Conservation (phyloP, 2,797 vertebrate species). For the Erethizon dorsatum region DNA sequence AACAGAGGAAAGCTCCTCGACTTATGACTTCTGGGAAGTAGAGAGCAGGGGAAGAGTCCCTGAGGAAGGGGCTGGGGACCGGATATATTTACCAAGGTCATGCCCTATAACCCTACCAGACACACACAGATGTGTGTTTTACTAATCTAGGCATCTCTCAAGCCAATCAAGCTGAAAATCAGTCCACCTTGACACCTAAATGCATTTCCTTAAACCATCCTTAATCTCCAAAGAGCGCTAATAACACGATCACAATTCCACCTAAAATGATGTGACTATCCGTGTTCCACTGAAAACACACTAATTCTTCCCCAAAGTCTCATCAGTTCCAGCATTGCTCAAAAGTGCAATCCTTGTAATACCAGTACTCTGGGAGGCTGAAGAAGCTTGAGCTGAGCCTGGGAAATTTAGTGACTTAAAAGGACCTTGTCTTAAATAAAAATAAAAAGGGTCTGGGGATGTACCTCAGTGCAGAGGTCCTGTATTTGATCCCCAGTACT, state of each 20-base stretch:
- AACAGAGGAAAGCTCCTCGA: neutral
- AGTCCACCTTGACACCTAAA: neutral
- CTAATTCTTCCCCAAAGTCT: neutral
- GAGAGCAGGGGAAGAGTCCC: neutral
- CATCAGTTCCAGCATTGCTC: neutral
- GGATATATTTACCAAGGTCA: neutral
- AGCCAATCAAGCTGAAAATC: neutral
- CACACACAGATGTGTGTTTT: neutral
- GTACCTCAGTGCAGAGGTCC: neutral
- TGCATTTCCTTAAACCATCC: neutral
- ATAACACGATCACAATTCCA: neutral
- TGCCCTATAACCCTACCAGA: neutral
- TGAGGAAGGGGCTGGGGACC: neutral
- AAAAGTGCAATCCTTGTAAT: neutral
- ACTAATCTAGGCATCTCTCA: neutral
- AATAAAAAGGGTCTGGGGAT: neutral
- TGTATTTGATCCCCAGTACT: neutral
- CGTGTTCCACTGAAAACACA: neutral
- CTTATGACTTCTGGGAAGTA: neutral
- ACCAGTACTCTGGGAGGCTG: neutral
- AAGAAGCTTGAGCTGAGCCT: neutral
- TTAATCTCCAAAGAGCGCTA: neutral
- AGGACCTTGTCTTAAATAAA: neutral
- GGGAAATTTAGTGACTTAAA: neutral
- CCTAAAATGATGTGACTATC: neutral